Base-by-base conservation (phyloP, 2,113 vertebrate genomes). In the Syngnathus floridae region DNA sequence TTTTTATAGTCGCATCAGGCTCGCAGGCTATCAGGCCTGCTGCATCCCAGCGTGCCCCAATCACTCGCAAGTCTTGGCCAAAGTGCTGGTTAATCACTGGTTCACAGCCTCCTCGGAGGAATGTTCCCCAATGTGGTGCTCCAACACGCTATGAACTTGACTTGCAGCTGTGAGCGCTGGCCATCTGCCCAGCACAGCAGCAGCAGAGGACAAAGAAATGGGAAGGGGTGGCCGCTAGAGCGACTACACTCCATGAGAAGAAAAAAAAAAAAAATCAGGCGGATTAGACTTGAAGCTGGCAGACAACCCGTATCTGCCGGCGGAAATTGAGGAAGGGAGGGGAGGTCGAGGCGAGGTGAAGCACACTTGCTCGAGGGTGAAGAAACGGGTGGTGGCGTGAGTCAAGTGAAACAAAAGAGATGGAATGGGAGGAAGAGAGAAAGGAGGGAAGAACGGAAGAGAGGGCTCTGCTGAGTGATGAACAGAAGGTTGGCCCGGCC, bases 401-500 rank as follows among this genome's bases (percentile, higher is more conserved):
- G 71, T 77, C 59, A 64, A 6, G 60, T 71, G 74, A 78, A 82
- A 77, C 69, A 78, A 76, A 71, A 64, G 70, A 72, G 72, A 82
- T 73, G 66, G 77, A 83, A 79, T 52, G 40, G 79, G 70, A 74
- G 70, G 52, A 61, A 22, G 62, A 60, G 64, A 66, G 80, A 80
- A 82, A 84, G 78, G 77, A 83, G 82, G 82, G 14, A 78, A 79
- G 78, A 69, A 72, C 37, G 71, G 81, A 72, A 57, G 67, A 81
- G 70, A 79, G 88, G 87, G 85, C 83, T 78, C 77, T 58, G 73
- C 66, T 67, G 67, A 73, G 74, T 71, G 81, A 77, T 68, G 76
- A 83, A 81, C 87, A 88, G 83, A 88, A 89, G 86, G 86, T 80
- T 55, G 46, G 76, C 82, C 41, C 77, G 76, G 82, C 84, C 74